Conservation (phyloP, 1,140 invertebrate species). For the Calephelis virginiensis region DNA sequence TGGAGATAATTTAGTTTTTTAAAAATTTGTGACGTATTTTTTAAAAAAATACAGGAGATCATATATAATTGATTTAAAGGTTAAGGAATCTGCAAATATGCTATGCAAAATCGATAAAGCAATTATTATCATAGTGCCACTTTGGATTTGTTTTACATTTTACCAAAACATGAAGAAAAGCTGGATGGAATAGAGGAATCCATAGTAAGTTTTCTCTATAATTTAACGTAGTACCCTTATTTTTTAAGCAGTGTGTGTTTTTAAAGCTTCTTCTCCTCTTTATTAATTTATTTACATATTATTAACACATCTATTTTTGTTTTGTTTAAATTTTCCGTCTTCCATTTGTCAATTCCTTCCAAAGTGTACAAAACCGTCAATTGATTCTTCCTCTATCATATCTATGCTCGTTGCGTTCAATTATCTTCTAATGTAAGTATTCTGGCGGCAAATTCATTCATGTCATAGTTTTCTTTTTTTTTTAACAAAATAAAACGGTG, state of each 20-base stretch:
- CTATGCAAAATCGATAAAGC: background rate
- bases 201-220: too few species aligned
- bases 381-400: conserved; percentile 59
- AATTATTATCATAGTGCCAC: background rate
- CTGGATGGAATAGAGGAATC: too few species aligned
- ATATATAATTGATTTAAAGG: background rate
- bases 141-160: background rate
- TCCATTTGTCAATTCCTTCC: conserved; percentile 75
- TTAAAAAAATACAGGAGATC: background rate
- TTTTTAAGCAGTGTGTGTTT: background rate
- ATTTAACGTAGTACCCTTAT: background rate
- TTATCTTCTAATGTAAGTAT: conserved; percentile 4
- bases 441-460: too few species aligned
- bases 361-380: conserved; percentile 73
- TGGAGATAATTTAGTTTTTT: conserved; percentile 8
- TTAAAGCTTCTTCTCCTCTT: background rate
- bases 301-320: background rate
- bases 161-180: too few species aligned
- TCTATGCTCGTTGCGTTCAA: conserved; percentile 21
- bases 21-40: conserved; percentile 1
- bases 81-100: background rate
- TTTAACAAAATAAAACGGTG: background rate
- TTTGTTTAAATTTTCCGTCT: conserved; percentile 53
- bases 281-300: background rate
- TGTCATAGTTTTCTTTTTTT: background rate